Base-by-base conservation (phyloP, 2,113 vertebrate species). In the Macaca fascicularis region DNA sequence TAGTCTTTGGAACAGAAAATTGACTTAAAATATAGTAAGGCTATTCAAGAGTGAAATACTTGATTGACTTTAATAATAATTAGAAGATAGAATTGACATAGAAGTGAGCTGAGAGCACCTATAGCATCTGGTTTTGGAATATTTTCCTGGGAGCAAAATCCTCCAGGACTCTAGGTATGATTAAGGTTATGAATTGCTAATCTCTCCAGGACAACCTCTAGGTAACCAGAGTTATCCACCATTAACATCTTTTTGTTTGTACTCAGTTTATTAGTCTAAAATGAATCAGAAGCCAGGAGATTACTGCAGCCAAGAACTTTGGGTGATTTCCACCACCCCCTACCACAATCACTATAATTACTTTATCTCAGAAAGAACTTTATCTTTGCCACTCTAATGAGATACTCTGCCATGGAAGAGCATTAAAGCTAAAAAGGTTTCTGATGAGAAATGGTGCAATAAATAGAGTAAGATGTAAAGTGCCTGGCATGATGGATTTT, bases 321-420 rank as follows among this genome's bases (percentile, higher is more conserved):
- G 92, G 86, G 19, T 74, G 93, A 74, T 59, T 57, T 72, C 55
- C 76, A 50, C 48, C 48, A 4, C 48, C 32, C 8, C 40, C 64
- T 61, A 50, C 81, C 43, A 57, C 88, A 86, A 64, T 85, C 92
- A 45, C 89, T 81, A 3, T 95, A 97, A 97, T 97, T 97, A 94
- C 95, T 97, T 97, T 97, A 97, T 97, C 98, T 97, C 75, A 92
- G 92, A 97, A 94, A 81, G 95, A 97, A 97, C 97, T 98, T 97
- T 95, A 94, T 98, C 97, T 98, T 92, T 97, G 97, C 97, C 95
- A 94, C 90, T 48, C 93, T 98, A 98, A 98, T 97, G 97, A 97
- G 96, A 97, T 92, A 72, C 70, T 94, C 86, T 78, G 96, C 96
- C 76, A n/a, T 22, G 57, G 84, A 97, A 96, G 79, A 88, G 72